Evolutionary conservation across 2,888 invertebrate species (phyloP).

Genomic region (Tipula lateralis): DNA sequence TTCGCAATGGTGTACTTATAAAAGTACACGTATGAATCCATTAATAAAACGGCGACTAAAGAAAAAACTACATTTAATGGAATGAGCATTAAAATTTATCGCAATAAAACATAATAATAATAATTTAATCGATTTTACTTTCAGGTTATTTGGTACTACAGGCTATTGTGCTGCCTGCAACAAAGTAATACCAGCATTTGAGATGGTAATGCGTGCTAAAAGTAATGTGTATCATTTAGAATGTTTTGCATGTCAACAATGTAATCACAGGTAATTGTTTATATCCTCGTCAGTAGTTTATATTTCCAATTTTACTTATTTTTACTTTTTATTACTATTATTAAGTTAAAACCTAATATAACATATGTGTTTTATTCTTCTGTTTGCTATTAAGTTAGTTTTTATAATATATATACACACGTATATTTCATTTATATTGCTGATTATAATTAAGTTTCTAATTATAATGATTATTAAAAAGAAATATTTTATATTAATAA

Average conservation of each 20-base stretch:
- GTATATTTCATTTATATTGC: neutral
- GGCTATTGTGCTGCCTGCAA: constrained; percentile 89
- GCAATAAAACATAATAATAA: neutral
- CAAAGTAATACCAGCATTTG: constrained; percentile 90
- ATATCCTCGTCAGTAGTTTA: neutral
- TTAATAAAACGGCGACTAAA: too few relatives aligned
- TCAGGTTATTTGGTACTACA: constrained; percentile 82
- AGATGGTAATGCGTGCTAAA: constrained; percentile 92
- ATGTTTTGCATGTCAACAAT: constrained; percentile 91
- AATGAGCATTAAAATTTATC: neutral
- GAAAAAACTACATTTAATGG: too few relatives aligned
- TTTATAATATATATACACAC: neutral
- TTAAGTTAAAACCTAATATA: neutral
- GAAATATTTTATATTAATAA: neutral
- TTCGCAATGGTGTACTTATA: too few relatives aligned
- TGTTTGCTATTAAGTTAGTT: neutral
- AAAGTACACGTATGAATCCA: too few relatives aligned
- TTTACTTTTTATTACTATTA: neutral
- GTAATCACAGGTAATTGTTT: constrained; percentile 75
- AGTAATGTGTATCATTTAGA: constrained; percentile 90
- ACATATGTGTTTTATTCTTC: neutral
- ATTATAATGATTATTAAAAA: neutral
- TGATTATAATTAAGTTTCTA: neutral
- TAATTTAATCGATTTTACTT: constrained; percentile 34
- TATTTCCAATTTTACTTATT: neutral